A percentile compares a stretch with the other conserved stretches of the same genome.
phyloP scores from a whole-genome alignment of 2,797 vertebrate genomes.

The Jordanella pulchra region DNA sequence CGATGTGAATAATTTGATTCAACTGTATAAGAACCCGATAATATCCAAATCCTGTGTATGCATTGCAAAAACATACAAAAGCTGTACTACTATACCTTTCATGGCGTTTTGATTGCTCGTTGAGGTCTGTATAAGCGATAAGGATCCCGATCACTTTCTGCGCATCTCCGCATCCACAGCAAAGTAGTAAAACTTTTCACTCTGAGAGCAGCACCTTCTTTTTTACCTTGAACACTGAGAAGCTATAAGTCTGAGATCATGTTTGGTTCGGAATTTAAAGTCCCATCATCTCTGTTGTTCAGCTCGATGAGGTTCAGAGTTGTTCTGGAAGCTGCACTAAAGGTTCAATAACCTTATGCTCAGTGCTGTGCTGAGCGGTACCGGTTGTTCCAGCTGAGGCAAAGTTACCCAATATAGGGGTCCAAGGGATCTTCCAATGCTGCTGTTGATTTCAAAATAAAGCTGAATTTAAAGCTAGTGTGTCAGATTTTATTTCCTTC shows the following conservation, averaged over 20 bases:
- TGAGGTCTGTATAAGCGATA: constrained; percentile 68
- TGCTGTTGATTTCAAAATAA: constrained; percentile 42
- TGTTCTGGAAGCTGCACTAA: constrained; percentile 32
- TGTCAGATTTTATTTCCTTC: neutral
- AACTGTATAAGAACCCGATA: neutral
- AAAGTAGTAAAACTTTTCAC: constrained; percentile 28
- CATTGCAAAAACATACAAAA: neutral
- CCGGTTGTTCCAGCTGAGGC: neutral
- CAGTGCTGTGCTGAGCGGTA: constrained; percentile 14
- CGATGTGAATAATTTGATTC: no score
- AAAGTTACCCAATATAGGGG: constrained; percentile 11
- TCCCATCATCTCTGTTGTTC: constrained; percentile 55
- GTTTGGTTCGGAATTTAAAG: constrained; percentile 48
- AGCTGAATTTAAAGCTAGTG: neutral
- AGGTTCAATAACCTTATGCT: constrained; percentile 31
- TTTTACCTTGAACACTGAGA: constrained; percentile 2
- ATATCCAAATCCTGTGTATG: neutral
- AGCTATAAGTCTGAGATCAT: constrained; percentile 42
- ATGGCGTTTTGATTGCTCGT: constrained; percentile 74
- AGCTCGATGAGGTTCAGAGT: constrained; percentile 16
- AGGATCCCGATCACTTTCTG: constrained; percentile 72
- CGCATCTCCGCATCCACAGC: constrained; percentile 75
- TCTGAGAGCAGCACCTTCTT: constrained; percentile 8
- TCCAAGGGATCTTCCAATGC: neutral
- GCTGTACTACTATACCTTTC: constrained; percentile 68